Conservation (phyloP, 2,797 vertebrate genomes). For the Triplophysa yarkandensis region DNA sequence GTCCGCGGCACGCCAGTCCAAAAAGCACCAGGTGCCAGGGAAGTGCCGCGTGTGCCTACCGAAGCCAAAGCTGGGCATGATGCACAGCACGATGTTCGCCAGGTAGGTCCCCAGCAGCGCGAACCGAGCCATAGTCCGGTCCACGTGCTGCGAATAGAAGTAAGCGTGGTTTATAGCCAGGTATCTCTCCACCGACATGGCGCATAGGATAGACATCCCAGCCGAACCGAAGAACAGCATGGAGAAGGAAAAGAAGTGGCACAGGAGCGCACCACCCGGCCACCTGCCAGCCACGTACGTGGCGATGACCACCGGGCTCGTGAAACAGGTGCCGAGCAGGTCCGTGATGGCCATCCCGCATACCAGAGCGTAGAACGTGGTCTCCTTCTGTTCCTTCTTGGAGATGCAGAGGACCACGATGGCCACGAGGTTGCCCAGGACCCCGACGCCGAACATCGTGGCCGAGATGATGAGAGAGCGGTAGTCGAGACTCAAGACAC, state of each 20-base stretch:
- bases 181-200: constrained; percentile 82
- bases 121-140: constrained; percentile 73
- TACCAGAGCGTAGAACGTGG: constrained; percentile 81
- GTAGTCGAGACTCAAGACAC: constrained; percentile 68
- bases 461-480: constrained; percentile 75
- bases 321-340: constrained; percentile 80
- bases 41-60: constrained; percentile 74
- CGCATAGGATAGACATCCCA: constrained; percentile 81
- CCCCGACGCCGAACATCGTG: constrained; percentile 79
- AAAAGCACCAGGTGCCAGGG: constrained; percentile 82
- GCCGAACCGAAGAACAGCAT: constrained; percentile 84
- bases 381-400: constrained; percentile 82
- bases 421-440: constrained; percentile 80
- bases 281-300: constrained; percentile 74
- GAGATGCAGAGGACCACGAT: constrained; percentile 79
- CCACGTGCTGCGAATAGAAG: constrained; percentile 79
- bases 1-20: constrained; percentile 78
- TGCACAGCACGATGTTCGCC: constrained; percentile 73
- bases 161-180: constrained; percentile 82
- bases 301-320: constrained; percentile 82
- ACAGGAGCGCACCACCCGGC: constrained; percentile 77
- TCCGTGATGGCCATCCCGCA: constrained; percentile 84
- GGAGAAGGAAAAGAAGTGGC: constrained; percentile 83
- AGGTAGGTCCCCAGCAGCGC: constrained; percentile 72
- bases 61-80: constrained; percentile 80